phyloP scores from a whole-genome alignment of 2,797 vertebrate genomes.

The Rhinophrynus dorsalis region DNA sequence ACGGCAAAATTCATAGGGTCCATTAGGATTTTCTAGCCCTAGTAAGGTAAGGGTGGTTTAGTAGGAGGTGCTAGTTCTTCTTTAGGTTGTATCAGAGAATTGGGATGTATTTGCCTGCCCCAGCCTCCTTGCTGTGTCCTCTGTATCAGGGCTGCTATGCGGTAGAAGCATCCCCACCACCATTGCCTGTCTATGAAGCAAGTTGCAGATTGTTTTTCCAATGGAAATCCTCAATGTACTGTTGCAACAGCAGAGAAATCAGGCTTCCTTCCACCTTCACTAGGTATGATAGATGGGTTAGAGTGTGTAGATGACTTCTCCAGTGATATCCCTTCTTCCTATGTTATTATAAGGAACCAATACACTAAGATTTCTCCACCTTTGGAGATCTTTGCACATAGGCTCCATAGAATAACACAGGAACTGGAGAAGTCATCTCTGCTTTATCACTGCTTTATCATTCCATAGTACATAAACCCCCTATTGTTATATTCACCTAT shows the following conservation, averaged over 20 bases:
- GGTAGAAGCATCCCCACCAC: too few species aligned
- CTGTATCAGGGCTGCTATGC: not conserved
- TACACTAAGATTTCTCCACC: not conserved
- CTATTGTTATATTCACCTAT: too few species aligned
- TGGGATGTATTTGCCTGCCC: not conserved
- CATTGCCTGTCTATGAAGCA: constrained; percentile 32
- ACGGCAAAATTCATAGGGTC: too few species aligned
- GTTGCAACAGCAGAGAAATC: constrained; percentile 22
- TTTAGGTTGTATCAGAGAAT: not conserved
- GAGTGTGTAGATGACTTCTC: too few species aligned
- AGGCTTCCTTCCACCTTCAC: not conserved
- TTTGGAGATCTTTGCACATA: not conserved
- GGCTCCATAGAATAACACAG: too few species aligned
- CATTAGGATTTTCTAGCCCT: too few species aligned
- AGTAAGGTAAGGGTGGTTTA: too few species aligned
- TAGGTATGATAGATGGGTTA: too few species aligned
- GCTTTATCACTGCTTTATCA: too few species aligned
- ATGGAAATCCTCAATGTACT: not conserved
- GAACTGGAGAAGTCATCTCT: too few species aligned
- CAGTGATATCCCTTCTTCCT: not conserved
- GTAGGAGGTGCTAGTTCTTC: too few species aligned
- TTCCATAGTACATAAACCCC: too few species aligned
- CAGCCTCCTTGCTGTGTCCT: not conserved
- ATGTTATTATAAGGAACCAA: not conserved
- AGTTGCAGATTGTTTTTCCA: not conserved